Base-by-base conservation (phyloP, 2,113 vertebrate genomes). In the Pandion haliaetus region DNA sequence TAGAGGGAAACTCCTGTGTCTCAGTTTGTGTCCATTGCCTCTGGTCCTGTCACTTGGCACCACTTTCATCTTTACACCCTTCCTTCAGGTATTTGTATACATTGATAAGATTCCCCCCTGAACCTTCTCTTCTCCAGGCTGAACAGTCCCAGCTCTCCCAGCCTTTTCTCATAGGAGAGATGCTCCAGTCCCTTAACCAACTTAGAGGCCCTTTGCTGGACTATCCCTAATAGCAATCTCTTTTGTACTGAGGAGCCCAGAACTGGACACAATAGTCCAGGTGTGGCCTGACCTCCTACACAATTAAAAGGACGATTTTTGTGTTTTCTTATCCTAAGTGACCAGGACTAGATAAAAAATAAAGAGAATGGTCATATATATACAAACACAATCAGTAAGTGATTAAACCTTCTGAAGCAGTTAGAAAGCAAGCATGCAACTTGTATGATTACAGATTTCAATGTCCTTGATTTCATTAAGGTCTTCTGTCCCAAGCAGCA, bases 391-490 rank as follows among this genome's bases (percentile, higher is more conserved):
- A 78, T 34, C 49, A 87, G 34, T 85, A 47, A 86, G 34, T 65
- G 72, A 93, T 92, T 54, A 92, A 82, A 59, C 67, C 54, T 69
- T 84, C 52, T 95, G 76, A 91, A 94, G 67, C 9, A 84, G 45
- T 52, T 83, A 89, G 85, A 70, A 82, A 78, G 59, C 17, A 93
- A 94, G 69, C 28, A 59, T 24, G 14, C 3, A 23, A 80, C 77
- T 79, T 76, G 42, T 26, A 90, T 78, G 28, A 50, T 55, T 91
- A 47, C 76, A 93, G 72, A 31, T 95, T 88, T 82, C 90, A 78
- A 69, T 96, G 78, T 47, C 80, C 67, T 95, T 91, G 66, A 94
- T 85, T 96, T 95, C 83, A 95, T 78, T 73, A 79, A 85, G 29
- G 40, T 49, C 47, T 85, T 82, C 47, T 83, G 40, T 79, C 58